phyloP scores from a whole-genome alignment of 2,888 invertebrate genomes.

The Xanthia icteritia region DNA sequence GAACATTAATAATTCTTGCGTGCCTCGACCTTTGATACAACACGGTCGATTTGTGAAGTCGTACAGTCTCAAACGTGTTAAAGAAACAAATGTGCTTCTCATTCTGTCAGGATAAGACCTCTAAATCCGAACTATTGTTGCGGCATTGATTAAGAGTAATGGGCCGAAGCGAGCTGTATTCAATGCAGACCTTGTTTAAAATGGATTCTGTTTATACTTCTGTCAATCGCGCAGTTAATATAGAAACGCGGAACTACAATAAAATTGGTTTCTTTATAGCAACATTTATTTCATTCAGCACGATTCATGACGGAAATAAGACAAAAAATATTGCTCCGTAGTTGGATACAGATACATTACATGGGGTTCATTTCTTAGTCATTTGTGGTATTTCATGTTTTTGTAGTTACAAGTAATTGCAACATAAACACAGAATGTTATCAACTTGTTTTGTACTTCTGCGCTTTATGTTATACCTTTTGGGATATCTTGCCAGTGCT shows the following conservation, averaged over 20 bases:
- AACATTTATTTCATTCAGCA: slow-evolving; percentile 36
- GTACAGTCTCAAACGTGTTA: slow-evolving; percentile 41
- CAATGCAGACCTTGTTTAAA: slow-evolving; percentile 60
- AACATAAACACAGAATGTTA: neutral
- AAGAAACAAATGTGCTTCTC: slow-evolving; percentile 71
- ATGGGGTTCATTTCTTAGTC: slow-evolving; percentile 7
- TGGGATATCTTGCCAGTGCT: neutral
- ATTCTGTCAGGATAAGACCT: slow-evolving; percentile 64
- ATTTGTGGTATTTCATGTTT: slow-evolving; percentile 16
- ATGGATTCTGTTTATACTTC: slow-evolving; percentile 59
- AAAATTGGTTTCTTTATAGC: slow-evolving; percentile 46
- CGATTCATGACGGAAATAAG: slow-evolving; percentile 34
- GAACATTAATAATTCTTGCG: slow-evolving; percentile 46
- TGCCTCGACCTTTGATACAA: slow-evolving; percentile 41
- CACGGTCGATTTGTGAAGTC: slow-evolving; percentile 46
- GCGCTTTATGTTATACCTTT: neutral
- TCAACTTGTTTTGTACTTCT: neutral
- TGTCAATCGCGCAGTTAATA: slow-evolving; percentile 54
- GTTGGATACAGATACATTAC: slow-evolving; percentile 30
- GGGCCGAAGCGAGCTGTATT: slow-evolving; percentile 60
- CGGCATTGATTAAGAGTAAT: slow-evolving; percentile 79
- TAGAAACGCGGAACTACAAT: slow-evolving; percentile 46
- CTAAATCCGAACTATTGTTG: slow-evolving; percentile 78
- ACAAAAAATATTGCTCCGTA: slow-evolving; percentile 25
- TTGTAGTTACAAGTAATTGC: slow-evolving; percentile 7